Percentiles rank a stretch among this genome's conserved stretches.
Conservation (phyloP, 2,113 vertebrate species). For the Mesocricetus auratus region DNA sequence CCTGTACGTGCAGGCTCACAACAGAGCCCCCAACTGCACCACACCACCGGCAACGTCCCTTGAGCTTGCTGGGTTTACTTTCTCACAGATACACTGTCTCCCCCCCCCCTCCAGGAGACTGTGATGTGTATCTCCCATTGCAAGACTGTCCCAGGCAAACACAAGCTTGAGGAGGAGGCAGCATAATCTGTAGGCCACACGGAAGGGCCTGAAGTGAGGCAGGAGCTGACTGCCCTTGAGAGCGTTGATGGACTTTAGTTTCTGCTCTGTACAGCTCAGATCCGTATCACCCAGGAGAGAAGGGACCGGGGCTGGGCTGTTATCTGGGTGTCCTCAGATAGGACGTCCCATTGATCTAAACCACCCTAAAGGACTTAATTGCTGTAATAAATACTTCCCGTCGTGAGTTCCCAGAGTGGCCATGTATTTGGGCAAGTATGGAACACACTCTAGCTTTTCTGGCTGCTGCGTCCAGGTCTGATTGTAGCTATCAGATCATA, state of each 20-base stretch:
- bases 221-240: neutral
- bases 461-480: neutral
- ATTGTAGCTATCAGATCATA: neutral
- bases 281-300: neutral
- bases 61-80: neutral
- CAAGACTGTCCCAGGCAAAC: neutral
- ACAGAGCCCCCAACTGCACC: too few species aligned
- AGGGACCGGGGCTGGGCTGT: neutral
- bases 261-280: neutral
- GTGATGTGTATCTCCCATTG: neutral
- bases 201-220: rapidly evolving
- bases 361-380: slow-evolving; percentile 13
- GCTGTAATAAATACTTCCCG: slow-evolving; percentile 14
- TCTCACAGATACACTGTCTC: too few species aligned
- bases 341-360: neutral
- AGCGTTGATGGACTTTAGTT: neutral
- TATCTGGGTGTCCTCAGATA: slow-evolving; percentile 38
- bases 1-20: too few species aligned
- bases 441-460: neutral
- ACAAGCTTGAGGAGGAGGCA: neutral
- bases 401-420: rapidly evolving
- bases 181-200: neutral
- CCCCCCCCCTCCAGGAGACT: too few species aligned
- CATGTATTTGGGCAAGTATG: too few species aligned
- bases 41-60: neutral